Base-by-base conservation (phyloP, 2,797 vertebrate species). In the Tamandua tetradactyla region DNA sequence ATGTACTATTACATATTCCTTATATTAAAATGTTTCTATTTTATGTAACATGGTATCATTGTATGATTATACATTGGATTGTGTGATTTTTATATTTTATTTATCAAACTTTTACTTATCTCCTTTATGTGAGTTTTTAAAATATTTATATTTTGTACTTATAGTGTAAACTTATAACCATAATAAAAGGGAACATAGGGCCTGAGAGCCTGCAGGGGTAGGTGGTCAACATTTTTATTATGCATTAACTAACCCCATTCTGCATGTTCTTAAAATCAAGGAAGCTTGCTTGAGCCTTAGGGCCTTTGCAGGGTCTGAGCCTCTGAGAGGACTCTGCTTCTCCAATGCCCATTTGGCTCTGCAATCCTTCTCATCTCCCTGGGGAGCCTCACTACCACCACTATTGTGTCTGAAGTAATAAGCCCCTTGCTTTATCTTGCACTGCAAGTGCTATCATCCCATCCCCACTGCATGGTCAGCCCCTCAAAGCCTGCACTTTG, bases 51-150 rank as follows among this genome's bases (percentile, higher is more conserved):
- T 42, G n/a, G 22, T 55, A 79, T 35, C 88, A 82, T 40, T 71
- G 8, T 80, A 80, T 59, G 32, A 86, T 79, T 86, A 40, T 59
- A 69, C 76, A 79, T 78, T 82, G 27, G 55, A 35, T 57, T 72
- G 52, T 32, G 5, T 80, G 57, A 47, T 37, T 68, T 88, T 90
- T 91, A 47, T 78, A 66, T 69, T 68, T 85, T 86, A 18, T 35
- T 9, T 85, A 23, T 61, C 71, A 49, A 35, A 40, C n/a, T 55
- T 86, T 81, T 25, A 74, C 40, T 81, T 81, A 82, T 30, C 25
- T 35, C n/a, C n/a, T 42, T 87, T 69, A 4, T 61, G 37, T 94
- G 84, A 79, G 62, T 87, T 91, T 68, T 94, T 81, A 37, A 72
- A 15, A 59, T 81, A 69, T 66, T 75, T 72, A 64, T 25, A 57